Evolutionary conservation across 1,140 invertebrate genomes (phyloP), one percentile per base, ranked within the genome.

Genomic region (Samia ricini): DNA sequence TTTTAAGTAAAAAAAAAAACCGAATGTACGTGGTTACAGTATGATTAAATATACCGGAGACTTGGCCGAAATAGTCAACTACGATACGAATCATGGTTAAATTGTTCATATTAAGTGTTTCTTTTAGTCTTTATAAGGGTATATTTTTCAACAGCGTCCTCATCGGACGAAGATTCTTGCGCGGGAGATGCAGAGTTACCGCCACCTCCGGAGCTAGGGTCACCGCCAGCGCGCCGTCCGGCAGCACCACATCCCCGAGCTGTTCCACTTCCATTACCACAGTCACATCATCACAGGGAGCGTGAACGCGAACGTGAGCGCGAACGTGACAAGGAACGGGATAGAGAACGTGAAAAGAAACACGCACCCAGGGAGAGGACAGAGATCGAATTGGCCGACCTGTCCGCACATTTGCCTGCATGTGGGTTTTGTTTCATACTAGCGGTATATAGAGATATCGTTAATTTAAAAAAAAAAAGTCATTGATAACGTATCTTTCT

Each of bases 91-190:
- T n/a, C n/a, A n/a, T n/a, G n/a, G n/a, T n/a, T n/a, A n/a, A n/a
- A n/a, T n/a, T n/a, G n/a, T n/a, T n/a, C n/a, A n/a, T n/a, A n/a
- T n/a, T n/a, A n/a, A n/a, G n/a, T n/a, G n/a, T n/a, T n/a, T n/a
- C n/a, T n/a, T n/a, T n/a, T n/a, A n/a, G n/a, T n/a, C n/a, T n/a
- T n/a, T n/a, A n/a, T n/a, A n/a, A n/a, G n/a, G n/a, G n/a, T n/a
- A 2, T 48, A 8, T 18, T 51, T 56, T 18, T 1, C 57, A 60
- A 15, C 64, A 74, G 84, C 86, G 20, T 89, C 86, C 19, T 86
- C 83, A 61, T 89, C 86, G 23, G 86, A 89, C 60, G 86, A 89
- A 51, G 86, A 89, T 64, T 85, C 83, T 10, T 88, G 84, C 74
- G 78, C 87, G 3, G 87, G 87, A 26, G 85, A 89, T 55, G 56